Evolutionary conservation across 2,797 vertebrate genomes (phyloP).

Genomic region (Percopsis omiscomaycus): DNA sequence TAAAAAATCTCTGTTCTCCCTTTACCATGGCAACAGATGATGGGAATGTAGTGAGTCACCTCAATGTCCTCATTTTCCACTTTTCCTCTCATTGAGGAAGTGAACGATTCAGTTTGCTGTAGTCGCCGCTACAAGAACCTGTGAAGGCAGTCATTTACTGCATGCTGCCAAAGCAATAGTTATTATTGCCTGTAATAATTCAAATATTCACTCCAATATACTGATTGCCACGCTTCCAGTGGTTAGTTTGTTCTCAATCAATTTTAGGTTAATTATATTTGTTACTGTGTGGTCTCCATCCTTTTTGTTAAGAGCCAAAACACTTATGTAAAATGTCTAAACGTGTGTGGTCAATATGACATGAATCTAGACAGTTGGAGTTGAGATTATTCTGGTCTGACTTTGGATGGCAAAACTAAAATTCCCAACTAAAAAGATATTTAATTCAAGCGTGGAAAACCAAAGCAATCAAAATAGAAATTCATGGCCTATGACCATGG

Average conservation of each 20-base stretch:
- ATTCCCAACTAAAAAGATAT: not conserved
- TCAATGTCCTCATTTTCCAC: constrained; percentile 33
- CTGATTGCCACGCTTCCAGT: too few relatives aligned
- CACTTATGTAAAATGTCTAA: too few relatives aligned
- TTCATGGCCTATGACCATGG: not conserved
- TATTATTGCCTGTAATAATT: too few relatives aligned
- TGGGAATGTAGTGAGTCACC: constrained; percentile 51
- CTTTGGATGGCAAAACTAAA: not conserved
- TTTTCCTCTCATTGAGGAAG: constrained; percentile 29
- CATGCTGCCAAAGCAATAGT: too few relatives aligned
- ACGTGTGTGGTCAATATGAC: too few relatives aligned
- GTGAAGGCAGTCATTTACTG: too few relatives aligned
- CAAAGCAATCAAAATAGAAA: not conserved
- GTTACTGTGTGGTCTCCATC: too few relatives aligned
- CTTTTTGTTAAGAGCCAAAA: too few relatives aligned
- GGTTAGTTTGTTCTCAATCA: too few relatives aligned
- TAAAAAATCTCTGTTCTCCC: constrained; percentile 39
- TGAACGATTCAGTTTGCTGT: constrained; percentile 13
- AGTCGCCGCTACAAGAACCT: not conserved
- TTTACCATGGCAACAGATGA: constrained; percentile 65
- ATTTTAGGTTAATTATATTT: too few relatives aligned
- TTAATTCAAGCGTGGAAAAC: not conserved
- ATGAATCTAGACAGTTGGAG: too few relatives aligned
- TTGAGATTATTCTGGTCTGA: not conserved
- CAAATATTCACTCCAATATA: too few relatives aligned